Conservation (phyloP, 2,113 vertebrate species). For the Chauna torquata region DNA sequence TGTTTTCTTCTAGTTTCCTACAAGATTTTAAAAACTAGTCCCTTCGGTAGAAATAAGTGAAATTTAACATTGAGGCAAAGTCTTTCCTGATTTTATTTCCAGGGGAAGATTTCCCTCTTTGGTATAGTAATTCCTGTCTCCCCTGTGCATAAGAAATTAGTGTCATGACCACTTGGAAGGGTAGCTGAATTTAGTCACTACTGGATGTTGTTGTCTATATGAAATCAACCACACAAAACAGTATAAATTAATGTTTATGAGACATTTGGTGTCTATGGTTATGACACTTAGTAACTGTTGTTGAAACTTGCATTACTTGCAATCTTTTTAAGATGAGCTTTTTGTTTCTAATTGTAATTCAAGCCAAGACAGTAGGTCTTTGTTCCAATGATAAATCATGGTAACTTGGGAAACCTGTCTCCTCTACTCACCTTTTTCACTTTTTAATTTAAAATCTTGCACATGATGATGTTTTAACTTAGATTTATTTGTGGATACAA, state of each 20-base stretch:
- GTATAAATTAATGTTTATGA: not conserved
- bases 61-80: not conserved
- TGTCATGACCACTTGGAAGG: not conserved
- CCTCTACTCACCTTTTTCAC: not conserved
- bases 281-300: not conserved
- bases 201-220: not conserved
- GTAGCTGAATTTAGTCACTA: not conserved
- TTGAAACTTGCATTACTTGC: not conserved
- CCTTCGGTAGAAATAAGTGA: not conserved
- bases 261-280: not conserved
- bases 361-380: not conserved
- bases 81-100: not conserved
- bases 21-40: not conserved
- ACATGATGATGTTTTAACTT: not conserved
- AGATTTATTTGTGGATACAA: not conserved
- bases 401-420: not conserved
- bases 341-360: not conserved
- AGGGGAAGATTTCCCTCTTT: not conserved
- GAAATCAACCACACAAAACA: not conserved
- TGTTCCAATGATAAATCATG: not conserved
- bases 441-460: not conserved
- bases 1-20: not conserved
- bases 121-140: not conserved
- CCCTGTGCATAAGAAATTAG: not conserved
- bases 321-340: not conserved